Evolutionary conservation across 2,888 invertebrate genomes (phyloP).

Genomic region (Teinopalpus imperialis): DNA sequence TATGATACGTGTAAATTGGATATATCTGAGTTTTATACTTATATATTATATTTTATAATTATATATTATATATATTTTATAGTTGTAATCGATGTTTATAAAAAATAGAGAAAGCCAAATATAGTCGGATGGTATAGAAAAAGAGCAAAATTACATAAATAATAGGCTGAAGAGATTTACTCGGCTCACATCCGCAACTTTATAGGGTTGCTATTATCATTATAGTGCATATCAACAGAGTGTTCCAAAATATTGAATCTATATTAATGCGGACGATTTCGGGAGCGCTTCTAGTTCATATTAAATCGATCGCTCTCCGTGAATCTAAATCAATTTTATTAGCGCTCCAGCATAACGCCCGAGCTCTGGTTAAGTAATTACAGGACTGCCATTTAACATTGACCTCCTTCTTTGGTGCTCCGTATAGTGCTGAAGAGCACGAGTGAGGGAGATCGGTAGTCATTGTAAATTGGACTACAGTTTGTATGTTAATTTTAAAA

Average conservation of each 20-base stretch:
- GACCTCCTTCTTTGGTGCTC: conserved; percentile 30
- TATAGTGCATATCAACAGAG: too few relatives aligned
- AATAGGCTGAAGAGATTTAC: too few relatives aligned
- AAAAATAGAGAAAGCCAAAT: too few relatives aligned
- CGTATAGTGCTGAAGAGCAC: conserved; percentile 6
- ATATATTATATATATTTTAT: too few relatives aligned
- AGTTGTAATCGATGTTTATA: too few relatives aligned
- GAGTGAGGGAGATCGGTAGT: conserved; percentile 19
- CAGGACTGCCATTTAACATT: conserved; percentile 35
- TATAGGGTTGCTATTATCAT: too few relatives aligned
- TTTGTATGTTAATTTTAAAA: conserved; percentile 77
- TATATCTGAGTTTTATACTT: too few relatives aligned
- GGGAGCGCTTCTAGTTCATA: conserved; percentile 31
- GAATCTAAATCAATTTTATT: conserved; percentile 76
- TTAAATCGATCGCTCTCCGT: conserved; percentile 50
- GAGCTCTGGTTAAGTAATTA: conserved; percentile 67
- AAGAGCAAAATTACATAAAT: too few relatives aligned
- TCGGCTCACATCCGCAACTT: too few relatives aligned
- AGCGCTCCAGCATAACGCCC: conserved; percentile 44
- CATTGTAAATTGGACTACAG: conserved; percentile 45
- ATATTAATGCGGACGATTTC: conserved; percentile 4
- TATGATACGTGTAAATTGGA: too few relatives aligned
- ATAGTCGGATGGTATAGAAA: too few relatives aligned
- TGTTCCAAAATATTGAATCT: not conserved
- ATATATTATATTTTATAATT: too few relatives aligned